phyloP scores from a whole-genome alignment of 1,140 invertebrate species.

The Zaprionus vittiger region DNA sequence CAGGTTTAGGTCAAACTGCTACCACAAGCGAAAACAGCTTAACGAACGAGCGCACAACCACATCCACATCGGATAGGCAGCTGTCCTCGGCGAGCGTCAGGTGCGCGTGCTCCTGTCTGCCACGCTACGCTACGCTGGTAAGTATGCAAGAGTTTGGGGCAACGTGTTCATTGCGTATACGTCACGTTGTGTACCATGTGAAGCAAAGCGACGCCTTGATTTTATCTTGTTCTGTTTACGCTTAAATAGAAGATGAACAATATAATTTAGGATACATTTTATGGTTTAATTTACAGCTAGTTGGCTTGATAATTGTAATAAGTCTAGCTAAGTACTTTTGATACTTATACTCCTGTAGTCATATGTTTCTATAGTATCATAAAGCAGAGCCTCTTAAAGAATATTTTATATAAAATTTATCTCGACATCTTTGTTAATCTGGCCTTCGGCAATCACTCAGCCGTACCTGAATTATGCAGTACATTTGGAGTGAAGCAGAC shows the following conservation, averaged over 20 bases:
- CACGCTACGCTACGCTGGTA: slow-evolving; percentile 34
- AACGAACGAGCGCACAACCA: slow-evolving; percentile 13
- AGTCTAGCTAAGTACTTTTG: not conserved
- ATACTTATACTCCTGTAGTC: too few species aligned
- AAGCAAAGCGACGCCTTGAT: not conserved
- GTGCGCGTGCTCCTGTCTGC: slow-evolving; percentile 14
- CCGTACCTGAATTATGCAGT: slow-evolving; percentile 38
- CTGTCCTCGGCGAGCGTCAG: slow-evolving; percentile 20
- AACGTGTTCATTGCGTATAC: slow-evolving; percentile 30
- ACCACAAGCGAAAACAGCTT: slow-evolving; percentile 38
- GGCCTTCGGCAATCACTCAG: slow-evolving; percentile 17
- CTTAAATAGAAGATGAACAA: not conserved
- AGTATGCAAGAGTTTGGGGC: slow-evolving; percentile 15
- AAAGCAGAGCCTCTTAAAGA: not conserved
- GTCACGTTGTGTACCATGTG: slow-evolving; percentile 11
- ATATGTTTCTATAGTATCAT: too few species aligned
- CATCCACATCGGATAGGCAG: slow-evolving; percentile 8
- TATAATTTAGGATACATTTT: not conserved
- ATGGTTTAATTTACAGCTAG: not conserved
- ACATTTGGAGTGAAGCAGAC: slow-evolving; percentile 25
- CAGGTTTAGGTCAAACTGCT: slow-evolving; percentile 31
- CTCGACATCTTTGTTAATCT: slow-evolving; percentile 28
- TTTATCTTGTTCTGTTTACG: not conserved
- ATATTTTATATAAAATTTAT: slow-evolving; percentile 15
- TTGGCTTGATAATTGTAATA: not conserved